phyloP scores from a whole-genome alignment of 2,888 invertebrate species.

The Athripsodes cinereus region DNA sequence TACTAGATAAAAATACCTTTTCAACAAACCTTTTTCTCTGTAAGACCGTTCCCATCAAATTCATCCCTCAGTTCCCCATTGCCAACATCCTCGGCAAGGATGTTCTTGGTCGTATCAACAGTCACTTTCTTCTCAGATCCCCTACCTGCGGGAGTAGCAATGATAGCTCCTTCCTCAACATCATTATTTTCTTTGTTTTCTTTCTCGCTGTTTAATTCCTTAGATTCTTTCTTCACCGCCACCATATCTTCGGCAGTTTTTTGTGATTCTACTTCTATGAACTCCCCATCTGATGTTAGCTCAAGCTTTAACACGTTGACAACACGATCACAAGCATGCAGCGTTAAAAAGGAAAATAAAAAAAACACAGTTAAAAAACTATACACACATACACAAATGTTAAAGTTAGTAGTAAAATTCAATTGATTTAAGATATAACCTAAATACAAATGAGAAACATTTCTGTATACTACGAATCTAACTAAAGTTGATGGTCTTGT shows the following conservation, averaged over 20 bases:
- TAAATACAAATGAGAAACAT: too few species aligned
- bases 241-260: neutral
- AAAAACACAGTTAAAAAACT: neutral
- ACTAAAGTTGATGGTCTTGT: too few species aligned
- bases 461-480: too few species aligned
- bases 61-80: constrained; percentile 10
- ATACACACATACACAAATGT: neutral
- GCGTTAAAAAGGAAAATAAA: constrained; percentile 6
- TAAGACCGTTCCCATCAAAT: constrained; percentile 9
- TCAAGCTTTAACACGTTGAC: constrained; percentile 38
- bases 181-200: constrained; percentile 4
- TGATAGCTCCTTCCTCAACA: constrained; percentile 41
- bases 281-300: constrained; percentile 48
- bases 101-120: constrained; percentile 21
- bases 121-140: constrained; percentile 22
- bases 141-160: constrained; percentile 37
- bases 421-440: too few species aligned
- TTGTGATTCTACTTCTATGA: constrained; percentile 45
- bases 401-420: too few species aligned
- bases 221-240: neutral
- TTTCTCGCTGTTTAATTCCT: constrained; percentile 11
- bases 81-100: constrained; percentile 12
- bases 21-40: too few species aligned
- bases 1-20: too few species aligned
- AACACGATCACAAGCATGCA: constrained; percentile 9